Evolutionary conservation across 2,113 vertebrate species (phyloP), one percentile per base, ranked within the genome.

Genomic region (Anser cygnoides): DNA sequence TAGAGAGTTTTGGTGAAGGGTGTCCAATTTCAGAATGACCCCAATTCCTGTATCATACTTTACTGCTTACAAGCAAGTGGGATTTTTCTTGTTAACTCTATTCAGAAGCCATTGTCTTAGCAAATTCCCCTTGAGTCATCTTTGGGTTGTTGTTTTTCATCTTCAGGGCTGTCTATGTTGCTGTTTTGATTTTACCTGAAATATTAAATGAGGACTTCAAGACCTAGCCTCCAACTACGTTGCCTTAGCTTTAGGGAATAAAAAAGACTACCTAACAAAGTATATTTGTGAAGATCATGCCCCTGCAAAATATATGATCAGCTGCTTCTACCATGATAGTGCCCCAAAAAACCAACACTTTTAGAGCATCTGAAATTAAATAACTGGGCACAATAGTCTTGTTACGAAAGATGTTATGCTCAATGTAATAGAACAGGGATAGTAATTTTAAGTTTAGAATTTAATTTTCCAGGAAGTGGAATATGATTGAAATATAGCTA

Each of bases 61-160:
- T 62, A 61, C 35, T 72, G 87, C 57, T 85, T 78, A 71, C 54
- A 83, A 75, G 73, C 21, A 71, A 87, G 33, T 13, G 29, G 3
- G 3, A 0, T 37, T 29, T 35, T 68, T 68, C 26, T 16, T 52
- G 89, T 90, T 83, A 2, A 26, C 35, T 81, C 43, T 77, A 5
- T 79, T 89, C 79, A 57, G 82, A 87, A 90, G n/a, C 66, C 54
- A 93, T 86, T 93, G 92, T 84, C 84, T 89, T 91, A 91, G 81
- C 89, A 96, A 73, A 89, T 93, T 93, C 22, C 58, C 74, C 81
- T 75, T 66, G 26, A 79, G 66, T 54, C 3, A 0, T 81, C 59
- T 89, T 87, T 84, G 80, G 35, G n/a, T 58, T 19, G 52, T 50
- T 93, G 75, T 58, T 91, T 72, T 89, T 81, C 50, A 90, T 2